Evolutionary conservation across 2,113 vertebrate genomes (phyloP).

Genomic region (Turdus rufiventris): DNA sequence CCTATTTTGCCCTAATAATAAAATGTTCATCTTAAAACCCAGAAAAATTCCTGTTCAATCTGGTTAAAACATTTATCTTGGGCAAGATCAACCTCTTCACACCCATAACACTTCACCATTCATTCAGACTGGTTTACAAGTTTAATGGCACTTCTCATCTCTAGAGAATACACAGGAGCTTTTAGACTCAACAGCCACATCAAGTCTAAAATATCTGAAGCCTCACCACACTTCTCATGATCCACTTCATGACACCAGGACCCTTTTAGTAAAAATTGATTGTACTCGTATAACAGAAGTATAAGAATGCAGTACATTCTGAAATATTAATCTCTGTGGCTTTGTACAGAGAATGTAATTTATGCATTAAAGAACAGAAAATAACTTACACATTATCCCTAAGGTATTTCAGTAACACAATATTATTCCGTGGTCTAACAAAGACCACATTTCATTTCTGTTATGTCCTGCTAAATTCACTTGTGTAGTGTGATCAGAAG

Average conservation of each 20-base stretch:
- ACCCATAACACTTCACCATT: not conserved
- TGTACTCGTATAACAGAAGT: not conserved
- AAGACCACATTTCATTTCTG: not conserved
- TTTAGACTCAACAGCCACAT: not conserved
- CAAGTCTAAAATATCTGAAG: not conserved
- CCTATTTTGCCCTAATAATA: not conserved
- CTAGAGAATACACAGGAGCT: not conserved
- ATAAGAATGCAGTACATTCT: not conserved
- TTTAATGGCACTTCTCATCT: not conserved
- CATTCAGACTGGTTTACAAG: not conserved
- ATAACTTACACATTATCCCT: not conserved
- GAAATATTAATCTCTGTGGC: not conserved
- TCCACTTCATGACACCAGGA: not conserved
- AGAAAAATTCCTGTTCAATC: not conserved
- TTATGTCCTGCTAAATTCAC: not conserved
- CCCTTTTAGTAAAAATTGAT: rapidly evolving
- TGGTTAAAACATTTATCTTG: not conserved
- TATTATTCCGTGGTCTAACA: not conserved
- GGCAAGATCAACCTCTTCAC: not conserved
- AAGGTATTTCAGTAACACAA: slow-evolving; percentile 31
- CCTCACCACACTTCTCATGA: not conserved
- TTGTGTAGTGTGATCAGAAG: not conserved
- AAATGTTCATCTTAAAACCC: not conserved
- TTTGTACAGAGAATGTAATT: not conserved
- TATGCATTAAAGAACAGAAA: not conserved